Base-by-base conservation (phyloP, 2,888 invertebrate genomes). In the Mongoloraphidia duomilia region DNA sequence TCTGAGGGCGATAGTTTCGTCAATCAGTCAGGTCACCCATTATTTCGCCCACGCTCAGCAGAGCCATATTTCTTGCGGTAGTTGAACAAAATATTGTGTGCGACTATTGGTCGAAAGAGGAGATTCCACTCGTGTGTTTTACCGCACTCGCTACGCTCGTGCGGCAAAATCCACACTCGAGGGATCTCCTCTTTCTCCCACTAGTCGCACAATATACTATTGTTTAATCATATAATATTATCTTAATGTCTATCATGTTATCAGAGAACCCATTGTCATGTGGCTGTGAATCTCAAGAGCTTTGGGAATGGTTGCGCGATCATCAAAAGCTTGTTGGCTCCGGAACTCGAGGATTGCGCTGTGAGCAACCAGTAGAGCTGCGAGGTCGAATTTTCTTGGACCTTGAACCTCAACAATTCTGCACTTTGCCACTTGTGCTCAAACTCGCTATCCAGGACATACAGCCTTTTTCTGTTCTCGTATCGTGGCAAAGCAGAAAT, bases 281-380 rank as follows among this genome's bases (percentile, higher is more conserved):
- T 68, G 85, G 82, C 62, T 94, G 93, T 66, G 88, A 91, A 64
- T 81, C 90, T 51, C 86, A 90, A 68, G 87, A 89, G 64, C 76
- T 91, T 44, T 91, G 93, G 88, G 85, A 84, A 69, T 94, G 92
- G 93, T 75, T 93, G 63, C 76, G 87, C 61, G 85, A 89, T 65
- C 88, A 94, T 71, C 79, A 82, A 61, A 89, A 90, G 70, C 74
- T 84, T 50, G 71, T 84, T 34, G 62, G 70, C 51, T 75, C 76
- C 56, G 73, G 74, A 58, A 77, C 77, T 59, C 66, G 70, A 52
- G 72, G 76, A 53, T 12, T 48, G 17, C 78, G 81, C 55, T 92
- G 92, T 67, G 86, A 88, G 65, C 82, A 86, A 60, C 91, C 91
- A 1, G 80, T 84, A 53, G 84, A 85, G 65, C 74, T 90, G 53